Percentiles rank a stretch among this genome's conserved stretches.
Conservation (phyloP, 2,888 invertebrate genomes). For the Rhagonycha fulva region DNA sequence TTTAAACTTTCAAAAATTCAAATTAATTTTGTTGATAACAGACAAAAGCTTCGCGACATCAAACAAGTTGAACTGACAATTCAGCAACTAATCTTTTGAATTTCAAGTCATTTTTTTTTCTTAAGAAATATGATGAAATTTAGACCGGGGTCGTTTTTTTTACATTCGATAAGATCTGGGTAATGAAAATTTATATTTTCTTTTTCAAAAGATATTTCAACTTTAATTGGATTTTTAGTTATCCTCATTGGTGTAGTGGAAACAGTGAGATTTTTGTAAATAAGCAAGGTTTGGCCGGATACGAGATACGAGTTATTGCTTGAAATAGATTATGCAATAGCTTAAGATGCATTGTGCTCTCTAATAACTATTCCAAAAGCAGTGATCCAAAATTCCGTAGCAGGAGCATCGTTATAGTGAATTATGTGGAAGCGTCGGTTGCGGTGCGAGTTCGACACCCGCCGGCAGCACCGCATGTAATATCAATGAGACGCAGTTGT, state of each 20-base stretch:
- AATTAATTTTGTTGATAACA: background rate
- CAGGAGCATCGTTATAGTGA: slow-evolving; percentile 38
- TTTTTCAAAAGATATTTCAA: background rate
- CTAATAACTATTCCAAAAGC: slow-evolving; percentile 21
- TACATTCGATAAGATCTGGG: background rate
- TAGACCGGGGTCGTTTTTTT: background rate
- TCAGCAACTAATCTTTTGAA: background rate
- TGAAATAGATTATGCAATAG: background rate
- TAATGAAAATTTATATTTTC: background rate
- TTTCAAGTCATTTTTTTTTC: background rate
- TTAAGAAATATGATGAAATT: background rate
- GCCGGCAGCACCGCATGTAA: slow-evolving; percentile 33
- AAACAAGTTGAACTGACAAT: background rate
- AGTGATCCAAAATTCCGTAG: slow-evolving; percentile 35
- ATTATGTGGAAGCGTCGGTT: slow-evolving; percentile 32
- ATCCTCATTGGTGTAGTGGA: background rate
- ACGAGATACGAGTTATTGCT: background rate
- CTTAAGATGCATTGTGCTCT: slow-evolving; percentile 7
- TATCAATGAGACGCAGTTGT: slow-evolving; percentile 35
- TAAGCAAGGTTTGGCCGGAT: background rate
- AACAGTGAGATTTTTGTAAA: background rate
- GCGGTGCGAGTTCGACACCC: slow-evolving; percentile 32
- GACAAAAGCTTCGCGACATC: background rate
- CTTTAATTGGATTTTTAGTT: background rate
- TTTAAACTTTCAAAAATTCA: background rate